Evolutionary conservation across 2,113 vertebrate species (phyloP).

Genomic region (Myrmecobius fasciatus): DNA sequence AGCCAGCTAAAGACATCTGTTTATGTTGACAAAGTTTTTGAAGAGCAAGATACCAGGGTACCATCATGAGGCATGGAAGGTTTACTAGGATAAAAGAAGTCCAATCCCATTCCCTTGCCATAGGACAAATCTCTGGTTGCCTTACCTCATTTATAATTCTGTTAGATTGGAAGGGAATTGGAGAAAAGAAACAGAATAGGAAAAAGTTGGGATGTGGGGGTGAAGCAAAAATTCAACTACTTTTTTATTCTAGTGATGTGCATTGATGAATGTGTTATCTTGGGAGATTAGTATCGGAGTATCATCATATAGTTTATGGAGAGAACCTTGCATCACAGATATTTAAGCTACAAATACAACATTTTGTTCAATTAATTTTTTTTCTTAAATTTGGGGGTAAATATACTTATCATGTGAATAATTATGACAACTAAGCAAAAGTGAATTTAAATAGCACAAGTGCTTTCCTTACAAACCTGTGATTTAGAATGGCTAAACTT

Average conservation of each 20-base stretch:
- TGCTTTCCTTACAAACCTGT: not conserved
- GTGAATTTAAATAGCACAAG: not conserved
- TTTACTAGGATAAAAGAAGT: not conserved
- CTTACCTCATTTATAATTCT: not conserved
- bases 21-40: not conserved
- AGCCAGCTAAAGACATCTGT: not conserved
- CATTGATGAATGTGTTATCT: not conserved
- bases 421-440: not conserved
- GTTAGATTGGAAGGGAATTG: not conserved
- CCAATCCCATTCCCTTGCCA: not conserved
- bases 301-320: not conserved
- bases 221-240: not conserved
- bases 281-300: not conserved
- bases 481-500: not conserved
- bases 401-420: not conserved
- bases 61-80: not conserved
- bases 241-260: not conserved
- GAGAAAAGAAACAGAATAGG: not conserved
- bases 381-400: not conserved
- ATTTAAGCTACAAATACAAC: not conserved
- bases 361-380: not conserved
- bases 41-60: not conserved
- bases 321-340: not conserved
- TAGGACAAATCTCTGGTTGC: not conserved
- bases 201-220: not conserved